Conservation (phyloP, 2,888 invertebrate species). For the Oscheius myriophilus region DNA sequence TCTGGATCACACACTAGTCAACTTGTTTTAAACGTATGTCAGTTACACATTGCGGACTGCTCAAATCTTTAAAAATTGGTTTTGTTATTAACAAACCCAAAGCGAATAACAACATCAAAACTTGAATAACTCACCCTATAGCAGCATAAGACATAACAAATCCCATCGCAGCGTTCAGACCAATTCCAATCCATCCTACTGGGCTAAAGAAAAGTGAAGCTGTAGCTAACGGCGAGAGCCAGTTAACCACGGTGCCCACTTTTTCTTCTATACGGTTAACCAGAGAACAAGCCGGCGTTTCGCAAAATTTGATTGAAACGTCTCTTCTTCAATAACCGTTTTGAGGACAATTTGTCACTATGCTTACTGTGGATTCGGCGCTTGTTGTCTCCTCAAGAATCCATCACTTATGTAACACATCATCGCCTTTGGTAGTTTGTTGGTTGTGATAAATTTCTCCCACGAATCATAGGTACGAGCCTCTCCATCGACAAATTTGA, state of each 20-base stretch:
- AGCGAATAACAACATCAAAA: no score
- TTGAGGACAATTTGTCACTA: not conserved
- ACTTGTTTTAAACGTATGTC: no score
- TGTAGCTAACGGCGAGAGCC: not conserved
- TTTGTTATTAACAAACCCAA: no score
- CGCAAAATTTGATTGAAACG: not conserved
- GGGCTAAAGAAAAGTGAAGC: conserved; percentile 3
- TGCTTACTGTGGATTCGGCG: not conserved
- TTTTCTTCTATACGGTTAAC: not conserved
- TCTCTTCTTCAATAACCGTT: not conserved
- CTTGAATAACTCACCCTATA: not conserved
- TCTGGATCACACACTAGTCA: no score
- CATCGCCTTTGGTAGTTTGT: conserved; percentile 11
- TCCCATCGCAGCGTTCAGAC: not conserved
- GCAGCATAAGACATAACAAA: not conserved
- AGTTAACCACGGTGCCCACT: not conserved
- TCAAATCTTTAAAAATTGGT: no score
- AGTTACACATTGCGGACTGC: no score
- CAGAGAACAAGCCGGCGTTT: conserved; percentile 11
- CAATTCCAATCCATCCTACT: conserved; percentile 5
- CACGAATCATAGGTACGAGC: not conserved
- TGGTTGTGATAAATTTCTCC: conserved; percentile 1
- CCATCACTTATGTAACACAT: conserved; percentile 16
- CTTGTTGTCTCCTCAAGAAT: conserved; percentile 1
- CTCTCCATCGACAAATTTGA: not conserved